These are phyloP conservation scores for Mola mola DNA, from an alignment of 2,113 vertebrate species.

Conservation along the genomic window DNA sequence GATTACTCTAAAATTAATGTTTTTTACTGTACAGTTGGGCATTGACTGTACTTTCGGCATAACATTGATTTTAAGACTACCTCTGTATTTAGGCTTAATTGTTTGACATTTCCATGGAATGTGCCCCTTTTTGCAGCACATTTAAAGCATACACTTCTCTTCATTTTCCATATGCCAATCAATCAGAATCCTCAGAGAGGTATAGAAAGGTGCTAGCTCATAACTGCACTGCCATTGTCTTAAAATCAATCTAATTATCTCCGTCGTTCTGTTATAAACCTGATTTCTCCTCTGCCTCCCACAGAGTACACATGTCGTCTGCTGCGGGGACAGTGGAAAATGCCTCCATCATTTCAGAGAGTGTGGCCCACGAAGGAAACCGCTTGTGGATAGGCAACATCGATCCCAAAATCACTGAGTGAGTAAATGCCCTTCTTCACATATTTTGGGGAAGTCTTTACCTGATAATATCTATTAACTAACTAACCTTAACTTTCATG, in stretches of 20 bases:
- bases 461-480: neutral
- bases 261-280: neutral
- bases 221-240: too few relatives aligned
- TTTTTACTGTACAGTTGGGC: too few relatives aligned
- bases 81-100: neutral
- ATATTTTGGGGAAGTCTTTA: too few relatives aligned
- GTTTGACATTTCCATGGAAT: too few relatives aligned
- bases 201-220: too few relatives aligned
- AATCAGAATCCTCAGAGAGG: neutral
- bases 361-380: slow-evolving; percentile 91
- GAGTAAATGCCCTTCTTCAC: slow-evolving; percentile 68
- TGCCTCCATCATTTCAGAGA: slow-evolving; percentile 94
- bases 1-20: too few relatives aligned
- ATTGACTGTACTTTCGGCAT: too few relatives aligned
- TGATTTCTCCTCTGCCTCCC: neutral
- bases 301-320: slow-evolving; percentile 85
- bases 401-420: slow-evolving; percentile 98
- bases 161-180: neutral
- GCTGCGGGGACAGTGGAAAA: slow-evolving; percentile 91
- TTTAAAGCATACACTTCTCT: neutral
- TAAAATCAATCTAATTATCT: too few relatives aligned
- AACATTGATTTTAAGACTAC: neutral
- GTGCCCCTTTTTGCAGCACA: too few relatives aligned
- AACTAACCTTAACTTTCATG: neutral
- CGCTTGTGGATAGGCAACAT: slow-evolving; percentile 97